These are phyloP conservation scores for Labeo calbasu DNA, from an alignment of 2,797 vertebrate genomes.

Conservation along the genomic window DNA sequence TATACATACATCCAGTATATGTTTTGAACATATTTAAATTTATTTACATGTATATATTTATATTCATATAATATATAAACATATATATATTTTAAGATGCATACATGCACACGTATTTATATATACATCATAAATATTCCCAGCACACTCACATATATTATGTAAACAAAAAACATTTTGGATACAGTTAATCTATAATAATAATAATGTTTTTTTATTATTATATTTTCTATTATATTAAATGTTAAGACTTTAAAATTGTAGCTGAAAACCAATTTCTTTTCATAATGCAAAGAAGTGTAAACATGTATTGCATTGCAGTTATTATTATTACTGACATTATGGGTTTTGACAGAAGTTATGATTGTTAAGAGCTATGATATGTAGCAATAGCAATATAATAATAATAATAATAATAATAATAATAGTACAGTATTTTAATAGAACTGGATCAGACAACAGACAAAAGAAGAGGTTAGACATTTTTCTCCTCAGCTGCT, in stretches of 20 bases:
- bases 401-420: background rate
- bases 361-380: background rate
- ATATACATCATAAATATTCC: too few relatives aligned
- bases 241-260: background rate
- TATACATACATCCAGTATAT: too few relatives aligned
- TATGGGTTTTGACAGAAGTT: background rate
- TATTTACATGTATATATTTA: too few relatives aligned
- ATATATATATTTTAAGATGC: too few relatives aligned
- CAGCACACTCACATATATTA: too few relatives aligned
- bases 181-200: too few relatives aligned
- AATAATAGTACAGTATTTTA: background rate
- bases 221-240: background rate
- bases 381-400: background rate
- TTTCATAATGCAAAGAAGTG: background rate
- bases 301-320: background rate
- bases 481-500: constrained; percentile 60
- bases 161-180: too few relatives aligned
- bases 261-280: background rate
- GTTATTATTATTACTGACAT: background rate
- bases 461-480: constrained; percentile 7
- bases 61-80: too few relatives aligned
- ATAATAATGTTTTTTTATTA: too few relatives aligned
- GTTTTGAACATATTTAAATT: too few relatives aligned
- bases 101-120: too few relatives aligned
- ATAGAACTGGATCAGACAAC: background rate